Conservation (phyloP, 1,140 invertebrate species). For the Metopolophium dirhodum region DNA sequence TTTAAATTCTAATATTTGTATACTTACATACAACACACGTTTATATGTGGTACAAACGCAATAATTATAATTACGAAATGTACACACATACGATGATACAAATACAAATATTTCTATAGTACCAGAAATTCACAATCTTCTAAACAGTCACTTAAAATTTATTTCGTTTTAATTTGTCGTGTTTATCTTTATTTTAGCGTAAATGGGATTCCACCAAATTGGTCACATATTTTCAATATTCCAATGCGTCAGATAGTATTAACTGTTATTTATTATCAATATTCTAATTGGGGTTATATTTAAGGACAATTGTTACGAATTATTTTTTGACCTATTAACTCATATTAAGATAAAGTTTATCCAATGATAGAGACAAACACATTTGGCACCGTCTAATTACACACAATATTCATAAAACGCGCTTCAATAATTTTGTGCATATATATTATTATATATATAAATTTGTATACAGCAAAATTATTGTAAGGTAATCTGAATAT, state of each 20-base stretch:
- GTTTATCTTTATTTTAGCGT: background rate
- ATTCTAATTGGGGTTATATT: background rate
- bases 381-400: background rate
- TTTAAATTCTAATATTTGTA: background rate
- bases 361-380: background rate
- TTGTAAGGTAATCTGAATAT: background rate
- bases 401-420: background rate
- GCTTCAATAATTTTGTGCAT: background rate
- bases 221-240: background rate
- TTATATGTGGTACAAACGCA: background rate
- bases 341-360: background rate
- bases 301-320: background rate
- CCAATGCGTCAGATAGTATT: background rate
- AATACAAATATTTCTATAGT: background rate
- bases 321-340: background rate
- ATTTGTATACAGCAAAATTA: background rate
- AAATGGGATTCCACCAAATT: background rate
- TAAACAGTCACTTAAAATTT: background rate
- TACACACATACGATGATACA: background rate
- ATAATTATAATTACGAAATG: background rate
- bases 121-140: background rate
- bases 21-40: background rate
- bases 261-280: background rate
- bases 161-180: background rate
- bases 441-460: background rate